Percentiles rank a stretch among this genome's conserved stretches.
Evolutionary conservation across 2,888 invertebrate genomes (phyloP).

Genomic region (Hirudinaria manillensis): DNA sequence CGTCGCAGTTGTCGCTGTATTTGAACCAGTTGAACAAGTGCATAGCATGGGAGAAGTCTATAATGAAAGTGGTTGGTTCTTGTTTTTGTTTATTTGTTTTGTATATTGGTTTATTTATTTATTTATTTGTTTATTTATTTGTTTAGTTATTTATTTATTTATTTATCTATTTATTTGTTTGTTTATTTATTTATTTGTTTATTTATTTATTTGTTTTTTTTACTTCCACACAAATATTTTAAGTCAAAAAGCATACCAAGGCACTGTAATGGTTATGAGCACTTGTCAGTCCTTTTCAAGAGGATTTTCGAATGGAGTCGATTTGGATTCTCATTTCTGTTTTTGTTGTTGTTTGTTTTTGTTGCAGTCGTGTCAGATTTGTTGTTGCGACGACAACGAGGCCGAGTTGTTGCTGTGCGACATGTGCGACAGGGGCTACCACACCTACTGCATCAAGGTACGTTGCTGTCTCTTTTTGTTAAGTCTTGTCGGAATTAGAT

Average conservation of each 20-base stretch:
- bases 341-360: background rate
- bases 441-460: constrained; percentile 90
- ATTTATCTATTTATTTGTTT: too few relatives aligned
- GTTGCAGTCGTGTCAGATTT: constrained; percentile 88
- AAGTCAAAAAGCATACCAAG: too few relatives aligned
- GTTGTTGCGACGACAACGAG: constrained; percentile 89
- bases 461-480: background rate
- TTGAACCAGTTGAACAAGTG: constrained; percentile 78
- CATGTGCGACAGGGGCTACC: constrained; percentile 95
- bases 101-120: background rate
- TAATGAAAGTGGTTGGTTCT: constrained; percentile 90
- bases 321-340: background rate
- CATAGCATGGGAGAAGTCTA: constrained; percentile 97
- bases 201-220: too few relatives aligned
- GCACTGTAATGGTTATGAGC: too few relatives aligned
- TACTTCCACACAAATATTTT: too few relatives aligned
- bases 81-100: background rate
- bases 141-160: too few relatives aligned
- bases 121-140: too few relatives aligned
- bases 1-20: constrained; percentile 83
- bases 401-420: constrained; percentile 89
- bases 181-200: too few relatives aligned
- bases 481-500: too few relatives aligned
- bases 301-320: background rate
- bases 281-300: too few relatives aligned